Evolutionary conservation across 1,140 invertebrate species (phyloP), one percentile per base, ranked within the genome.

Genomic region (Ips nitidus): DNA sequence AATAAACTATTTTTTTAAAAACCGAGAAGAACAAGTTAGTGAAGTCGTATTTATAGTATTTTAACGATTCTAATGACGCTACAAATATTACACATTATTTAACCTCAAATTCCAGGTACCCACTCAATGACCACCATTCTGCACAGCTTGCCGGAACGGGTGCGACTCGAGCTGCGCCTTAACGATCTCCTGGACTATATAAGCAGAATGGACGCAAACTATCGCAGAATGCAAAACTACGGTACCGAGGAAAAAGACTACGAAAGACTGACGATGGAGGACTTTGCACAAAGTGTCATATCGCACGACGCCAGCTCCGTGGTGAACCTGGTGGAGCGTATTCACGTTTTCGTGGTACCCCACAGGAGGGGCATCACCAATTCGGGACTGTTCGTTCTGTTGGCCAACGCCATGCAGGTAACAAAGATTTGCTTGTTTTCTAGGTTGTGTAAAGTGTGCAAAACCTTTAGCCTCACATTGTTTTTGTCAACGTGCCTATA

Each of bases 201-300:
- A 50, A 83, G 82, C n/a, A 79, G 86, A 1, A 83, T 91, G 8
- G 80, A 86, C 0, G 82, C 83, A 1, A 81, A 84, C 0, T 85
- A 88, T 63, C 73, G 81, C 0, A 78, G 82, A 69, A 89, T 89
- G 82, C 59, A 83, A 3, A 79, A 82, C 38, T 90, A 89, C 74
- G 80, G 36, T 3, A 43, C 66, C 6, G 53, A 70, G 7, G 47
- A 63, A 40, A 69, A 73, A 45, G 79, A 84, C 41, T 81, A 87
- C 43, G 90, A 92, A 75, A 78, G 79, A 43, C 82, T 81, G 52
- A 93, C 91, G 0, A 73, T 92, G 40, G 80, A 89, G 73, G 85
- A 88, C 72, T 92, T 92, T 72, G 89, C 90, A 0, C 80, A 81
- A 50, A 85, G 83, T 76, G 87, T 86, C 3, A 86, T 91, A 1